These are phyloP conservation scores for Paramisgurnus dabryanus DNA, from an alignment of 2,113 vertebrate species.

Conservation along the genomic window DNA sequence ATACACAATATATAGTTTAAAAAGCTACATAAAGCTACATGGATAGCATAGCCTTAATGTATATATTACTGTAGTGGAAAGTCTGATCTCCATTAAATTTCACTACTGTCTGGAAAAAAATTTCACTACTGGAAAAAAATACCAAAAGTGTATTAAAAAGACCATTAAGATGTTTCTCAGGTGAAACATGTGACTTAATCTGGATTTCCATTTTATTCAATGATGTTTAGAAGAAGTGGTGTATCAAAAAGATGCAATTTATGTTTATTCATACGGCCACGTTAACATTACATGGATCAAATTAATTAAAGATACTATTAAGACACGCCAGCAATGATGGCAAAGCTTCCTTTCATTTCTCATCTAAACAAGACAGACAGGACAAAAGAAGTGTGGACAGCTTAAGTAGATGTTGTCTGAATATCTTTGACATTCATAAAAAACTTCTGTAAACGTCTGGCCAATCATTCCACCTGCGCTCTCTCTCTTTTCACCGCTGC, in stretches of 20 bases:
- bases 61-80: no score
- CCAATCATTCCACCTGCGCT: constrained; percentile 7
- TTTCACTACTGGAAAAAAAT: no score
- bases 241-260: no score
- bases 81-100: no score
- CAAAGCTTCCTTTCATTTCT: neutral
- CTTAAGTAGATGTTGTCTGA: constrained; percentile 17
- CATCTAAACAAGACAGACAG: neutral
- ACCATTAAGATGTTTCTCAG: neutral
- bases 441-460: constrained; percentile 3
- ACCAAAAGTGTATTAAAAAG: no score
- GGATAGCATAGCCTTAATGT: no score
- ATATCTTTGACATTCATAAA: constrained; percentile 5
- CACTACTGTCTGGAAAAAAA: no score
- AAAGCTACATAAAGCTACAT: no score
- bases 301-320: constrained; percentile 10
- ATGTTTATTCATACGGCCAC: neutral
- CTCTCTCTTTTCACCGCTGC: constrained; percentile 10
- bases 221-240: neutral
- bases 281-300: neutral
- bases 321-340: neutral
- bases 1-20: no score
- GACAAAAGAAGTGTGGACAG: constrained; percentile 18
- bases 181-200: no score
- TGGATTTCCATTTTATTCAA: neutral